Base-by-base conservation (phyloP, 2,888 invertebrate genomes). In the Tortrix viridana region DNA sequence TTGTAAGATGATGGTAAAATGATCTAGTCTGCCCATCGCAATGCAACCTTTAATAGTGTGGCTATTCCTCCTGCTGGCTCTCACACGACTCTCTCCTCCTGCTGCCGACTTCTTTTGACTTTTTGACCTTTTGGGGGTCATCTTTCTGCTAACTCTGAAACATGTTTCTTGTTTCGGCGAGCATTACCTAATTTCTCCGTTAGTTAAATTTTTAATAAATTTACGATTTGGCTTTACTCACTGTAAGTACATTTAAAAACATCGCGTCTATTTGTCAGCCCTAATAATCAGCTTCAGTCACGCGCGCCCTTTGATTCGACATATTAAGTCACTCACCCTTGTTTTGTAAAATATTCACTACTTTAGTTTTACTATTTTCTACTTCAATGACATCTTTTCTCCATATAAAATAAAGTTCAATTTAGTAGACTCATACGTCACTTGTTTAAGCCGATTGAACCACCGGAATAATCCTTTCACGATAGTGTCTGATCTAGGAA, bases 381-480 rank as follows among this genome's bases (percentile, higher is more conserved):
- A 5, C 4, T 22, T 47, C 22, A 9, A 47, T 18, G 16, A 47
- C 3, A 47, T 20, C 47, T n/a, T 20, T 47, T 7, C 14, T 3
- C 5, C n/a, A 4, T 22, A 6, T 5, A 22, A 5, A 22, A 47
- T 47, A 47, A n/a, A 22, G 44, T 44, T 22, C 5, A 20, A 47
- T 22, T 47, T 47, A 12, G 14, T 12, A 14, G 20, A 22, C 47
- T 20, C 6, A 2, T 3, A 9, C 26, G 26, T 18, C 2, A 5
- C 23, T 38, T 43, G n/a, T 18, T 23, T 50, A 58, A 58, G 1
- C 26, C 12, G 43, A 44, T 47, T 44, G 23, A 12, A 18, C 32
- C 22, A 38, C 46, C 23, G 38, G 38, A 60, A 60, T 60, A 26
- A 60, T 60, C 52, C 18, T 32, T 18, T 46, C 47, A 60, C n/a